Evolutionary conservation across 2,113 vertebrate genomes (phyloP).

Genomic region (Ictidomys tridecemlineatus): DNA sequence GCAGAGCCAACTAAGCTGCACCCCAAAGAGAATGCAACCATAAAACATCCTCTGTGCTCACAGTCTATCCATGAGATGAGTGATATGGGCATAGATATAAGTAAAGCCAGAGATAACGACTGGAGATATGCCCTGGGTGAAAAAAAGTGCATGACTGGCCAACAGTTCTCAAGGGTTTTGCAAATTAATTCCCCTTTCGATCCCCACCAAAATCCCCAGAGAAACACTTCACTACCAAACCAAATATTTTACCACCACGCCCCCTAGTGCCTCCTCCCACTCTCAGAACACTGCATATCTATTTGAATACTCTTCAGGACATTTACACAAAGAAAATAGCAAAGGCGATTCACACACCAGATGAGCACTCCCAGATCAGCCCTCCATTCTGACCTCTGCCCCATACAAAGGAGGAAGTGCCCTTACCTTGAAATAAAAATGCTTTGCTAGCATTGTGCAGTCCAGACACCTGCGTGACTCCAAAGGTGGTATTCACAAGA

Average conservation of each 20-base stretch:
- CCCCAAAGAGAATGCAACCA: background rate
- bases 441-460: conserved; percentile 97
- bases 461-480: conserved; percentile 95
- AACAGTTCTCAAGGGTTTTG: background rate
- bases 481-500: conserved; percentile 93
- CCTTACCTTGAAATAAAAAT: conserved; percentile 96
- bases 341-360: background rate
- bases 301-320: background rate
- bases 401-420: background rate
- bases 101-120: background rate
- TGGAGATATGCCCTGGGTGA: background rate
- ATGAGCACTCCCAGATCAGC: background rate
- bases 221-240: background rate
- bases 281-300: background rate
- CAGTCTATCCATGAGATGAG: background rate
- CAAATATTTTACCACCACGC: background rate
- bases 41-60: background rate
- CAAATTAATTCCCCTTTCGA: background rate
- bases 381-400: background rate
- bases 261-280: background rate
- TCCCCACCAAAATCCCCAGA: background rate
- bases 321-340: background rate
- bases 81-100: background rate
- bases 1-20: background rate
- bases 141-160: background rate